Percentiles rank a stretch among this genome's conserved stretches.
Conservation (phyloP, 2,113 vertebrate genomes). For the Macquaria australasica region DNA sequence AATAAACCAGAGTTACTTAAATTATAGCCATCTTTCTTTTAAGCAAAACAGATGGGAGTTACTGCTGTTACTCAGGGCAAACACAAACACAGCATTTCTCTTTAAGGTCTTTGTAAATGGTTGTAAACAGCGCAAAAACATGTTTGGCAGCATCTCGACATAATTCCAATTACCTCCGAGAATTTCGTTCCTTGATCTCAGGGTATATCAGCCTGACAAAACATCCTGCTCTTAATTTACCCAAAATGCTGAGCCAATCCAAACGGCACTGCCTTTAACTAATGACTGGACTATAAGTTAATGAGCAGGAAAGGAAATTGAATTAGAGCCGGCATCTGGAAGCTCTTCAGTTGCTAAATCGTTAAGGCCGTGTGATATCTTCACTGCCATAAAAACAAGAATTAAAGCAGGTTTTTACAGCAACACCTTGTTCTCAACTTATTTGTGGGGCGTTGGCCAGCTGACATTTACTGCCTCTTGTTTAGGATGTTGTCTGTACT, state of each 20-base stretch:
- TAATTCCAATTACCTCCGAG: constrained; percentile 37
- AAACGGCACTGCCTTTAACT: constrained; percentile 51
- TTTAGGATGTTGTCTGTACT: constrained; percentile 16
- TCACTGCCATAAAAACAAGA: constrained; percentile 22
- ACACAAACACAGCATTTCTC: constrained; percentile 11
- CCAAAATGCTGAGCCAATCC: constrained; percentile 61
- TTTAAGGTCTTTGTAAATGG: constrained; percentile 35
- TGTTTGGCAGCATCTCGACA: constrained; percentile 12
- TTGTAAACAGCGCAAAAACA: constrained; percentile 27
- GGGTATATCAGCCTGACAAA: constrained; percentile 20
- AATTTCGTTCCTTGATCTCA: constrained; percentile 28
- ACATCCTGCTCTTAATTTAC: constrained; percentile 35
- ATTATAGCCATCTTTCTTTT: constrained; percentile 20
- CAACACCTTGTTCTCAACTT: constrained; percentile 37
- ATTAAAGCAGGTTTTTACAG: constrained; percentile 33
- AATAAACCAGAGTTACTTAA: constrained; percentile 48
- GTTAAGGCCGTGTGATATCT: constrained; percentile 22
- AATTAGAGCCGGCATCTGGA: constrained; percentile 57
- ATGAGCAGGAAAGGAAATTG: constrained; percentile 68
- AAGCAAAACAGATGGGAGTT: constrained; percentile 38
- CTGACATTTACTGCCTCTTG: constrained; percentile 38
- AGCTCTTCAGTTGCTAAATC: constrained; percentile 58
- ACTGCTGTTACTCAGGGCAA: background rate
- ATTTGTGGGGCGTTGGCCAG: constrained; percentile 34
- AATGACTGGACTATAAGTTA: constrained; percentile 66